Evolutionary conservation across 2,797 vertebrate genomes (phyloP).

Genomic region (Macroramphosus scolopax): DNA sequence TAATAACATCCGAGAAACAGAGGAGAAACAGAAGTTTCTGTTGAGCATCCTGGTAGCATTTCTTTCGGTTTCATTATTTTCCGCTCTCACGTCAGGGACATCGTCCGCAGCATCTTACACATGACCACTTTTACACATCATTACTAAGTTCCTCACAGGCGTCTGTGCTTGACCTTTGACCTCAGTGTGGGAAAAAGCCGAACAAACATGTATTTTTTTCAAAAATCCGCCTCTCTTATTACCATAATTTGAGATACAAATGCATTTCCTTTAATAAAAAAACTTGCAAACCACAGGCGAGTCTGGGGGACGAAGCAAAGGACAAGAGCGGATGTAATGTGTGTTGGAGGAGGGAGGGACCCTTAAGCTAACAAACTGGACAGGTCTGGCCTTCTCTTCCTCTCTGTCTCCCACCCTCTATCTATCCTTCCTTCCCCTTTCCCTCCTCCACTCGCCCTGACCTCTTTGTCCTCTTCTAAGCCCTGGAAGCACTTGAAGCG

Average conservation of each 20-base stretch:
- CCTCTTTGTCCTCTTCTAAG: constrained; percentile 65
- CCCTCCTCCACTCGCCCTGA: constrained; percentile 59
- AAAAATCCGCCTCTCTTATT: constrained; percentile 35
- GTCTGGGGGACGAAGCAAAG: constrained; percentile 35
- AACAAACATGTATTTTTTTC: constrained; percentile 8
- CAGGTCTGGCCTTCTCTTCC: constrained; percentile 38
- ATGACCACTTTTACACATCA: constrained; percentile 23
- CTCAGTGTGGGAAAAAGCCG: constrained; percentile 16
- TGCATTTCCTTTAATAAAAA: constrained; percentile 26
- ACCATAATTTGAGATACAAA: constrained; percentile 56
- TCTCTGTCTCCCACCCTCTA: constrained; percentile 29
- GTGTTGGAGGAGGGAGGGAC: constrained; percentile 33
- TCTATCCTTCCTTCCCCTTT: constrained; percentile 28
- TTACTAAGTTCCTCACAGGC: constrained; percentile 26
- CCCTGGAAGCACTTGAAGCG: constrained; percentile 76
- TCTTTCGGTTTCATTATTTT: constrained; percentile 25
- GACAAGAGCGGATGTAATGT: constrained; percentile 32
- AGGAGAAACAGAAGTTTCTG: constrained; percentile 44
- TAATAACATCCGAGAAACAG: constrained; percentile 50
- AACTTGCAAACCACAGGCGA: constrained; percentile 31
- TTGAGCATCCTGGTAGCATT: constrained; percentile 38
- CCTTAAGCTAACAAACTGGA: constrained; percentile 47
- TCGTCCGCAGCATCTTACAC: constrained; percentile 22
- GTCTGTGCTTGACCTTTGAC: constrained; percentile 52
- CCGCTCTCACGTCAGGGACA: constrained; percentile 27